Base-by-base conservation (phyloP, 2,888 invertebrate species). In the Tenthredo scrophulariae region DNA sequence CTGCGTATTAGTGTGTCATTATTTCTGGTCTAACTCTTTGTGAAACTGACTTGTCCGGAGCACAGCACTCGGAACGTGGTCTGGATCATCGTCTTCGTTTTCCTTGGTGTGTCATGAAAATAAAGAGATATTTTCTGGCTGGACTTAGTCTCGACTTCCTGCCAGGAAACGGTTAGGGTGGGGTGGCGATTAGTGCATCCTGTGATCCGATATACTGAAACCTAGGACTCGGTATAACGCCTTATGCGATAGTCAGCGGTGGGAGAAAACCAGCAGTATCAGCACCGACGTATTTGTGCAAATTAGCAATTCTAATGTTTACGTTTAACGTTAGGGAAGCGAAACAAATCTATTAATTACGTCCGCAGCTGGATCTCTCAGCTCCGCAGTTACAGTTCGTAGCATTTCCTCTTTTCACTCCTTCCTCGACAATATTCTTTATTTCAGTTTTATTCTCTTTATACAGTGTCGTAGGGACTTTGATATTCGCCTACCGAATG, bases 241-340 rank as follows among this genome's bases (percentile, higher is more conserved):
- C 40, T 72, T 72, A 22, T 74, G 72, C 40, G 43, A 74, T 43
- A 40, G 43, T 43, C 40, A 37, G 72, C 72, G 40, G 72, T 37
- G 40, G 22, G 72, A 72, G 40, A 72, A 40, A 72, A 50, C 50
- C 50, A 15, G 13, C 22, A n/a, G 29, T 46, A 74, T 74, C 72
- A 74, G 40, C 29, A 84, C 85, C 85, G 86, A 84, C 87, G 86
- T 89, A 88, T 90, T 91, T 90, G 46, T 37, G 85, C 15, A 84
- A 88, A 91, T 91, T 89, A 90, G 90, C 90, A 91, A 91, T 90
- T 91, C 90, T 90, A 89, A 91, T 90, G 89, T 90, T 89, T 89
- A 86, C 77, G 50, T 77, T 77, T 40, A 43, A 77, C 46, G 50
- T 18, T 22, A 84, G 86, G 85, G 79, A 84, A 87, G 87, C 87